Percentiles rank a stretch among this genome's conserved stretches.
Evolutionary conservation across 2,888 invertebrate species (phyloP).

Genomic region (Cheilosia soror): DNA sequence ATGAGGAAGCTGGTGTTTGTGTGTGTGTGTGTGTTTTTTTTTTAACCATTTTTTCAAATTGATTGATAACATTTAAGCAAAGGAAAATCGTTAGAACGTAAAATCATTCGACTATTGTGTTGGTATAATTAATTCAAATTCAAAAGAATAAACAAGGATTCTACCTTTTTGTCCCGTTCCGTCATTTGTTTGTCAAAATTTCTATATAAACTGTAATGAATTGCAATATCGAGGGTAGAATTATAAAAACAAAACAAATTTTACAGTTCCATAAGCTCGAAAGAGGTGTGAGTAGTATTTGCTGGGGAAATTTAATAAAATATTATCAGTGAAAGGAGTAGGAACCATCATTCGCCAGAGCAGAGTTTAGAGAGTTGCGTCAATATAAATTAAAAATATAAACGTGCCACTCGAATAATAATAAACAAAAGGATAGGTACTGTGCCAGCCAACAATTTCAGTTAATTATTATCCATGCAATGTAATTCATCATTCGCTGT

Average conservation of each 20-base stretch:
- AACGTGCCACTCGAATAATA: conserved; percentile 3
- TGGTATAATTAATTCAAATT: conserved; percentile 22
- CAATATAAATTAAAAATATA: conserved; percentile 8
- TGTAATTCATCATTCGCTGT: conserved; percentile 25
- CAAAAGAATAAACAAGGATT: background rate
- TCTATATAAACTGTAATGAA: background rate
- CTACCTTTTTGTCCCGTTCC: background rate
- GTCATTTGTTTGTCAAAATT: background rate
- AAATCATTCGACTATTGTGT: conserved; percentile 16
- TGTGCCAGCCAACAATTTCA: background rate
- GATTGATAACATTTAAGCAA: conserved; percentile 18
- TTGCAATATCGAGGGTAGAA: background rate
- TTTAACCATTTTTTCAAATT: conserved; percentile 17
- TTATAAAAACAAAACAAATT: background rate
- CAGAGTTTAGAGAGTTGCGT: background rate
- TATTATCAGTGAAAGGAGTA: background rate
- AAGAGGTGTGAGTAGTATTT: background rate
- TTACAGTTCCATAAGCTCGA: background rate
- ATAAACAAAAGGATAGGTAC: conserved; percentile 13
- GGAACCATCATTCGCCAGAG: background rate
- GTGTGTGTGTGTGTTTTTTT: conserved; percentile 15
- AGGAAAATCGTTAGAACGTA: background rate
- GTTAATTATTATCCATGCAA: conserved; percentile 58
- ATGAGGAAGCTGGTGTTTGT: background rate
- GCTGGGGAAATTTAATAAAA: background rate